phyloP scores from a whole-genome alignment of 2,888 invertebrate genomes.

The Drosophila demipolita region DNA sequence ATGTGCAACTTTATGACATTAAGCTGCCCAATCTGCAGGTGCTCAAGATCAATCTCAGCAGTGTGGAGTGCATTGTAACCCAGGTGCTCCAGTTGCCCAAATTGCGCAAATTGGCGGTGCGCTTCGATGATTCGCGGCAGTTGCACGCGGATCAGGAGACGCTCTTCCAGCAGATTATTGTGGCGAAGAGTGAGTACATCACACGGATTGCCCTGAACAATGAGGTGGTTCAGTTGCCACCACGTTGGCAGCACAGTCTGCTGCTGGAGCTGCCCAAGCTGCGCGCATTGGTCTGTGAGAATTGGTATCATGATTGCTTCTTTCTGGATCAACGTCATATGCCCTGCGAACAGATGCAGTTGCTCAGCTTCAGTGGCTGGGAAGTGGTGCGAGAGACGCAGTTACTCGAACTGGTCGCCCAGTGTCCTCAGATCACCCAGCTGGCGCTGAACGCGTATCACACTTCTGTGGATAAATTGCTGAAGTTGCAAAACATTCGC shows the following conservation, averaged over 20 bases:
- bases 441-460: conserved; percentile 60
- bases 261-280: conserved; percentile 63
- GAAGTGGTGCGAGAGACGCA: conserved; percentile 59
- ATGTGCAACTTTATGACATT: conserved; percentile 55
- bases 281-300: conserved; percentile 59
- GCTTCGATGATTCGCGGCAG: conserved; percentile 68
- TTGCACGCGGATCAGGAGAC: conserved; percentile 66
- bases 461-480: conserved; percentile 54
- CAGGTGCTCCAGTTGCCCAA: conserved; percentile 64
- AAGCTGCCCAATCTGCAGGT: conserved; percentile 70
- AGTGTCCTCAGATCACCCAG: conserved; percentile 54
- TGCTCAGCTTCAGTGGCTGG: conserved; percentile 72
- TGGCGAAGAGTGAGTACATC: conserved; percentile 69
- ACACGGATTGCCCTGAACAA: conserved; percentile 69
- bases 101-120: conserved; percentile 56
- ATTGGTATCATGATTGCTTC: conserved; percentile 68
- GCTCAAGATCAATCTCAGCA: conserved; percentile 68
- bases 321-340: conserved; percentile 62
- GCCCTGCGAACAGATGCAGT: conserved; percentile 66
- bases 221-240: conserved; percentile 63
- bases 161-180: conserved; percentile 68
- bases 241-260: conserved; percentile 61
- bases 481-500: conserved; percentile 55
- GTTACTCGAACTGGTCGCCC: conserved; percentile 59
- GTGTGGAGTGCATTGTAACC: conserved; percentile 56